phyloP scores from a whole-genome alignment of 2,113 vertebrate species.

The Myanophis thanlyinensis region DNA sequence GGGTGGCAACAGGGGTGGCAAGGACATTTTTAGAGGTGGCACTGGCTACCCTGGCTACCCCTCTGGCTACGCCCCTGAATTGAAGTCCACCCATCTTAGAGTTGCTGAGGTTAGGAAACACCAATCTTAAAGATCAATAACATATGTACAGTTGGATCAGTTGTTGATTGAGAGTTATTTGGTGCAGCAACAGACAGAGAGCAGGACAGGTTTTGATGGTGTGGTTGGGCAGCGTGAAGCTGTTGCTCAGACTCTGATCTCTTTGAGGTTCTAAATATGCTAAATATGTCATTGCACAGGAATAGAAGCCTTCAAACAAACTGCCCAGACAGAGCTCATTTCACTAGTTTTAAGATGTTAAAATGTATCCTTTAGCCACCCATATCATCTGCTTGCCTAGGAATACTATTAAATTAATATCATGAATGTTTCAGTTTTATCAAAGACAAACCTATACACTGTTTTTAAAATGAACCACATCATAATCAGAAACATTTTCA shows the following conservation, averaged over 20 bases:
- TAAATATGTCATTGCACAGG: neutral
- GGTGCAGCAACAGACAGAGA: neutral
- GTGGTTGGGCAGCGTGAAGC: neutral
- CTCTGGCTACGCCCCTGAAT: no score
- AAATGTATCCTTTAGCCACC: neutral
- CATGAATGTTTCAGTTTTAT: neutral
- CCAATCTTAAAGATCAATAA: neutral
- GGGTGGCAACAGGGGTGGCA: no score
- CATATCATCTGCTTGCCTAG: no score
- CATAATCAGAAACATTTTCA: neutral
- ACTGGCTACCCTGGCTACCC: no score
- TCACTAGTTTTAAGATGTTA: no score
- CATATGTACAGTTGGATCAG: neutral
- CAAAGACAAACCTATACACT: neutral
- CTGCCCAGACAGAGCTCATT: neutral
- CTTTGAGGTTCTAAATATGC: neutral
- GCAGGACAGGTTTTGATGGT: neutral
- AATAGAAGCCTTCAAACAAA: neutral
- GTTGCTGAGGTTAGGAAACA: neutral
- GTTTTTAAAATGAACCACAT: neutral
- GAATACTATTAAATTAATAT: neutral
- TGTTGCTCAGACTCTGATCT: neutral
- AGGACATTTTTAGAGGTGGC: no score
- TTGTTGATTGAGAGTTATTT: neutral
- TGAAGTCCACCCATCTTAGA: neutral